Base-by-base conservation (phyloP, 2,888 invertebrate species). In the Amiota minor region DNA sequence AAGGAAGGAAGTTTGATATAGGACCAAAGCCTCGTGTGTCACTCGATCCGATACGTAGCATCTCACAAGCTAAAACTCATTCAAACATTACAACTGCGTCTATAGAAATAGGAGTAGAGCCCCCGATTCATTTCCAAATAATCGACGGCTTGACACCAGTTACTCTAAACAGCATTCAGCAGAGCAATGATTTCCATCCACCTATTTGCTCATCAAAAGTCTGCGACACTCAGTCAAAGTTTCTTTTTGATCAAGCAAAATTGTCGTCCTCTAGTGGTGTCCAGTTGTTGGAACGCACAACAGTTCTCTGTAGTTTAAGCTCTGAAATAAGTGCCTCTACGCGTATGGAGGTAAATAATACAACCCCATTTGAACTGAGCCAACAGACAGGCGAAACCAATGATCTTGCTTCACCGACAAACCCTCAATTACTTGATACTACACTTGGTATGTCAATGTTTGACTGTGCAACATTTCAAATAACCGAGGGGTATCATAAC, bases 381-480 rank as follows among this genome's bases (percentile, higher is more conserved):
- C 46, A 10, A 47, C 64, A 65, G 18, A 4, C 35, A 6, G 35
- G 35, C 6, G 35, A 35, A 35, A 14, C 56, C 18, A n/a, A 35
- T 12, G 12, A 18, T 47, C 9, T 46, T 67, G 55, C 10, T 23
- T 55, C 3, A 46, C 71, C 16, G 0, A 65, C 16, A 0, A 75
- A 64, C 4, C 56, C 53, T 0, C 78, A 76, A 23, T 71, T 78
- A 72, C 47, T 88, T 23, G 88, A 89, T 71, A 87, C 88, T 1
- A 89, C 89, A 1, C 76, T 89, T 62, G 83, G 81, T 23, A 89
- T 89, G 88, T 86, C 86, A 67, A 79, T 80, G n/a, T 88, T 85
- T 59, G 88, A 89, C 23, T 72, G 84, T 23, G 80, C 86, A 0
- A 62, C 79, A 0, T 62, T 78, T 12, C 79, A 83, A 14, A 45